Evolutionary conservation across 2,888 invertebrate genomes (phyloP), one percentile per base, ranked within the genome.

Genomic region (Acrocera orbiculus): DNA sequence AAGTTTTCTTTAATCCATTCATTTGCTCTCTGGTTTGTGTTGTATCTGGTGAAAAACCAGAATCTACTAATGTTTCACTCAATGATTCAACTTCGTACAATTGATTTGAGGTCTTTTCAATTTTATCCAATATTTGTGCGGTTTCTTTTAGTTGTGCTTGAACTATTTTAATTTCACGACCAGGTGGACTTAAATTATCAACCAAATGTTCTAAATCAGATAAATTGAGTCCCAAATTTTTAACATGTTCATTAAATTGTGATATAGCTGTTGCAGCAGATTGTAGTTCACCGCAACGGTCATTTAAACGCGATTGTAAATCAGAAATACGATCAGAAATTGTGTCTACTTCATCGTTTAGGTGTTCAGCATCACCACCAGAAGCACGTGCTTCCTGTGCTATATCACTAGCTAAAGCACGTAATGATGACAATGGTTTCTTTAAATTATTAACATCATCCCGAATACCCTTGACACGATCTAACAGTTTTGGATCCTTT

Each of bases 181-280:
- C 90, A 0, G 89, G 77, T 1, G 92, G 78, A 49, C 78, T 77
- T 71, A 92, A 80, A 22, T 68, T 63, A 48, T 87, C 86, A 23
- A 93, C 61, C 44, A 89, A 83, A 35, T 73, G 73, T 52, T 93
- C 92, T 33, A 93, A 59, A 34, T 73, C 74, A 0, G 76, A 69
- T 3, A 93, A 60, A 52, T 89, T 80, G 41, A 76, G 69, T 14
- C 74, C 73, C 2, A 90, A 64, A 25, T 60, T 66, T 59, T 87
- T 89, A 10, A 87, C 76, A 61, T 82, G 77, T 41, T 87, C 86
- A 61, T 85, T 83, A 62, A 89, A 89, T 47, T 82, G 80, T 0
- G 82, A 73, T 30, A 86, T 76, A 1, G 86, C 86, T 0, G 79
- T 80, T 0, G 86, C 82, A 0, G 87, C 87, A 0, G 82, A 82